phyloP scores from a whole-genome alignment of 2,797 vertebrate genomes.

The Apogon talboti region DNA sequence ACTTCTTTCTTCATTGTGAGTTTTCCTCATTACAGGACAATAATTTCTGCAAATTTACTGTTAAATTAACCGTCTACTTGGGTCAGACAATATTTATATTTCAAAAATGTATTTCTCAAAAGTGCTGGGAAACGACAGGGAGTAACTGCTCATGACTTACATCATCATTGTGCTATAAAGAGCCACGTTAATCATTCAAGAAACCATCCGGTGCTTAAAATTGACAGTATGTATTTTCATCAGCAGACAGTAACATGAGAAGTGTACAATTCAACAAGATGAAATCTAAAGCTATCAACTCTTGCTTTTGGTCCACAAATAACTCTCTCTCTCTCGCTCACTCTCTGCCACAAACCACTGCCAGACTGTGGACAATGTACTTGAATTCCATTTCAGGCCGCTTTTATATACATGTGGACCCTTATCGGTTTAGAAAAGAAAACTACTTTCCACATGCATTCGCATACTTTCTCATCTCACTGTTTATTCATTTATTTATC shows the following conservation, averaged over 20 bases:
- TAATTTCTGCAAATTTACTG: background rate
- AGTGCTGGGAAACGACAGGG: background rate
- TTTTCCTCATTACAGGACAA: background rate
- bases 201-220: slow-evolving; percentile 18
- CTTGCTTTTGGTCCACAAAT: slow-evolving; percentile 7
- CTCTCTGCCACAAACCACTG: background rate
- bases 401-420: slow-evolving; percentile 14
- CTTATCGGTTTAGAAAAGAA: slow-evolving; percentile 1
- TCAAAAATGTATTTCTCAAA: slow-evolving; percentile 1
- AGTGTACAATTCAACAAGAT: background rate
- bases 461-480: slow-evolving; percentile 3
- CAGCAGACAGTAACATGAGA: slow-evolving; percentile 12
- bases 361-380: background rate
- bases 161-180: slow-evolving; percentile 5
- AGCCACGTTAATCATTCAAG: background rate
- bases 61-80: no score
- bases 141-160: slow-evolving; percentile 4
- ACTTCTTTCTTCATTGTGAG: no score
- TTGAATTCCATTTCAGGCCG: background rate
- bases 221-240: slow-evolving; percentile 26
- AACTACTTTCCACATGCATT: slow-evolving; percentile 13
- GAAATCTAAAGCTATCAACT: slow-evolving; percentile 6
- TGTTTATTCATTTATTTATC: slow-evolving; percentile 3
- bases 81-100: no score
- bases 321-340: background rate